These are phyloP conservation scores for Nudaria mundana DNA, from an alignment of 2,888 invertebrate species.

Conservation along the genomic window DNA sequence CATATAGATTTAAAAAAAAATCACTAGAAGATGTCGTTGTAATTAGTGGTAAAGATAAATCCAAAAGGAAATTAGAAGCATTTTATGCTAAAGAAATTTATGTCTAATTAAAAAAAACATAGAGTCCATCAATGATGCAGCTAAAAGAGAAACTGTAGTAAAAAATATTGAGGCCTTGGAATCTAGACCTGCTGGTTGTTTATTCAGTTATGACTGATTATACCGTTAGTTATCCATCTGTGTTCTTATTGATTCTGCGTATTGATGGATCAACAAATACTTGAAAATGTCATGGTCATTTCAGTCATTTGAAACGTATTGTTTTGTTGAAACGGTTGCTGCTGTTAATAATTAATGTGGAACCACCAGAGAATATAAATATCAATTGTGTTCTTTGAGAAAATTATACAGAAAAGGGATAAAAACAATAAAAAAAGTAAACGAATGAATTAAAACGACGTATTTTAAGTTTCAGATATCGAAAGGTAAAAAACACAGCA, in stretches of 20 bases:
- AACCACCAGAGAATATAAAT: too few relatives aligned
- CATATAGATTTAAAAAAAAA: slow-evolving; percentile 28
- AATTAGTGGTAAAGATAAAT: slow-evolving; percentile 28
- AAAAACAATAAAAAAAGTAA: too few relatives aligned
- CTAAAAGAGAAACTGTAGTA: slow-evolving; percentile 61
- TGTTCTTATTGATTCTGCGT: slow-evolving; percentile 16
- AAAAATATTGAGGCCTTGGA: slow-evolving; percentile 63
- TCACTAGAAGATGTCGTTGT: slow-evolving; percentile 20
- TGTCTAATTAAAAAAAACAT: slow-evolving; percentile 38
- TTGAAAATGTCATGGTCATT: slow-evolving; percentile 23
- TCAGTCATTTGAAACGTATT: slow-evolving; percentile 12
- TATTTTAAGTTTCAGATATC: too few relatives aligned
- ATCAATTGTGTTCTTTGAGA: too few relatives aligned
- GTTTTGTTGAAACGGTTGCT: slow-evolving; percentile 6
- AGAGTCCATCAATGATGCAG: slow-evolving; percentile 39
- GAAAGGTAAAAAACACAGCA: slow-evolving; percentile 34
- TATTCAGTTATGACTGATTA: slow-evolving; percentile 50
- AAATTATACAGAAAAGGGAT: too few relatives aligned
- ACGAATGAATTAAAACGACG: too few relatives aligned
- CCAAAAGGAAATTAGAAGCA: slow-evolving; percentile 10
- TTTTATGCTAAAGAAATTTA: slow-evolving; percentile 24
- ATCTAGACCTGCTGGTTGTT: slow-evolving; percentile 48
- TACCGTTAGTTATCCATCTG: slow-evolving; percentile 31
- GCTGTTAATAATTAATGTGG: too few relatives aligned
- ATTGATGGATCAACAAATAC: slow-evolving; percentile 21